These are phyloP conservation scores for Pelochelys cantorii DNA, from an alignment of 2,797 vertebrate species.

Conservation along the genomic window DNA sequence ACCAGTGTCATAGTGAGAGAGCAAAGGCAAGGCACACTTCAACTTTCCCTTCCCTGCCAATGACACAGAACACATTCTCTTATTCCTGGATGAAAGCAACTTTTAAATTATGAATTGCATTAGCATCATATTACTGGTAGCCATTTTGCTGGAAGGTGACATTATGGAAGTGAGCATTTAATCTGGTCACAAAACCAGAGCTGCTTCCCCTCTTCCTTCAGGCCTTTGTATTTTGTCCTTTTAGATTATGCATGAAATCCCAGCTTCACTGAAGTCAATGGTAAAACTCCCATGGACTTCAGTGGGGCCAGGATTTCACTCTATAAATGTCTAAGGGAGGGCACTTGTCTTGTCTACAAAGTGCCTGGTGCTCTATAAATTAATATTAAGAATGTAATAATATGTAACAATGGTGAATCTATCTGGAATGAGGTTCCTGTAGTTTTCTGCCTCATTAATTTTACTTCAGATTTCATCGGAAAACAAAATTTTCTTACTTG, in stretches of 20 bases:
- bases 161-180: neutral
- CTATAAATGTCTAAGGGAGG: neutral
- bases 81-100: neutral
- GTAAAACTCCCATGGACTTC: neutral
- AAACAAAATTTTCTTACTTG: neutral
- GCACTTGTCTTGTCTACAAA: neutral
- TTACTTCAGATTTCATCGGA: neutral
- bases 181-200: neutral
- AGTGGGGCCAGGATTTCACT: neutral
- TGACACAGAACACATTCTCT: neutral
- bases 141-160: neutral
- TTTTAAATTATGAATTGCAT: constrained; percentile 15
- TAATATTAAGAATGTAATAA: neutral
- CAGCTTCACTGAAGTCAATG: neutral
- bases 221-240: neutral
- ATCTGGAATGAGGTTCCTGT: neutral
- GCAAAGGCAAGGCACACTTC: neutral
- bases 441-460: neutral
- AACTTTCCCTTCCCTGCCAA: neutral
- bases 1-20: neutral
- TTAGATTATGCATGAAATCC: neutral
- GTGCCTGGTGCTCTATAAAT: neutral
- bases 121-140: neutral
- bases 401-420: neutral
- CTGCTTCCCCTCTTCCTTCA: constrained; percentile 7